phyloP scores from a whole-genome alignment of 1,140 invertebrate species.

The Euwallacea similis region DNA sequence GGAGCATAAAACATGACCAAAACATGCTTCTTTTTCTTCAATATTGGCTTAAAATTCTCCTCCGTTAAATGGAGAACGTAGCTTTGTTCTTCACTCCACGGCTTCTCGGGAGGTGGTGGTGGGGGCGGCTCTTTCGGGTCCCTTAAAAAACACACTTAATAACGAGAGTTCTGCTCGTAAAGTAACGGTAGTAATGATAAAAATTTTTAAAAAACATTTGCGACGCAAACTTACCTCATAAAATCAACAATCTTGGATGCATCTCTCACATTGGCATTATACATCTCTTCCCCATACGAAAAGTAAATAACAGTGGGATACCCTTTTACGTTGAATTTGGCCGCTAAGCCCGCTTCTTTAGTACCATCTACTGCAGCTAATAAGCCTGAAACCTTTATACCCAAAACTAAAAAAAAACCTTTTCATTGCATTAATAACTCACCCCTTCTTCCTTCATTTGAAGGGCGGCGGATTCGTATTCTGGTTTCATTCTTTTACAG shows the following conservation, averaged over 20 bases:
- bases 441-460: constrained; percentile 68
- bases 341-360: constrained; percentile 67
- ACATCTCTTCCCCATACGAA: constrained; percentile 72
- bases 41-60: constrained; percentile 67
- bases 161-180: not conserved
- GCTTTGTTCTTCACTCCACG: constrained; percentile 73
- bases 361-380: constrained; percentile 84
- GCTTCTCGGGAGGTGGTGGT: constrained; percentile 75
- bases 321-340: constrained; percentile 73
- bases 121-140: constrained; percentile 81
- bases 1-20: constrained; percentile 91
- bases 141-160: constrained; percentile 42
- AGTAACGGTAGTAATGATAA: not conserved
- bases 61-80: constrained; percentile 76
- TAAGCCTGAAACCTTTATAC: constrained; percentile 65
- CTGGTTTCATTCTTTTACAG: constrained; percentile 80
- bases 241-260: constrained; percentile 77
- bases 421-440: constrained; percentile 30
- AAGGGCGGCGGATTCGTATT: constrained; percentile 75
- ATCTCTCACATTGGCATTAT: constrained; percentile 75
- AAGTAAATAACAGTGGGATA: constrained; percentile 86
- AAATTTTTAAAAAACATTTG: constrained; percentile 11
- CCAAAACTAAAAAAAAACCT: not conserved
- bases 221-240: constrained; percentile 58
- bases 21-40: constrained; percentile 77